Conservation (phyloP, 1,140 invertebrate genomes). For the Eupristina koningsbergeri region DNA sequence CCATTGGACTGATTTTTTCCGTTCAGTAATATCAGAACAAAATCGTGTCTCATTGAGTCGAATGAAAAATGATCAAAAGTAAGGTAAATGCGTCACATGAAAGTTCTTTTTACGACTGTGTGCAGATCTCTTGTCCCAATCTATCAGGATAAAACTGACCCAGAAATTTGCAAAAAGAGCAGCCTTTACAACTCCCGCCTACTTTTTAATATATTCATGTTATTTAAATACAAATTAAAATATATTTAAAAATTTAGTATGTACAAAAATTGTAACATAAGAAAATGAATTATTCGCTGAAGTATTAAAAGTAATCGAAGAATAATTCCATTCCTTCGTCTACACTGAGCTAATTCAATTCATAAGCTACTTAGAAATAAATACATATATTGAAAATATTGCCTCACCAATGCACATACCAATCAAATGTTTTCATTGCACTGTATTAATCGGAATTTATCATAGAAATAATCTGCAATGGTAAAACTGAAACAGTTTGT, state of each 20-base stretch:
- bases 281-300: background rate
- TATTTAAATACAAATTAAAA: constrained; percentile 35
- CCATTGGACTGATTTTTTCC: constrained; percentile 12
- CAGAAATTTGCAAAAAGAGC: constrained; percentile 38
- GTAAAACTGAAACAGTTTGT: too few species aligned
- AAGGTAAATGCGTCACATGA: constrained; percentile 54
- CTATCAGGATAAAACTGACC: constrained; percentile 47
- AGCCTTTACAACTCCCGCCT: constrained; percentile 33
- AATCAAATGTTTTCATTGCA: too few species aligned
- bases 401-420: too few species aligned
- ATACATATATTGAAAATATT: background rate
- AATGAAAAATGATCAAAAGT: constrained; percentile 45
- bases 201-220: background rate
- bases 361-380: background rate
- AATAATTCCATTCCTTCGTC: background rate
- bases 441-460: too few species aligned
- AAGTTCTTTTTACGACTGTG: constrained; percentile 38
- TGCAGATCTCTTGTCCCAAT: constrained; percentile 39
- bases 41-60: constrained; percentile 27
- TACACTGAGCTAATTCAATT: background rate
- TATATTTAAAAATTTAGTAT: constrained; percentile 35
- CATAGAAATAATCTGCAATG: too few species aligned
- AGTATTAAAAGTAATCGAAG: constrained; percentile 8
- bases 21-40: constrained; percentile 25
- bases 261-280: constrained; percentile 19